phyloP scores from a whole-genome alignment of 2,797 vertebrate species.

The Adelosebastes latens region DNA sequence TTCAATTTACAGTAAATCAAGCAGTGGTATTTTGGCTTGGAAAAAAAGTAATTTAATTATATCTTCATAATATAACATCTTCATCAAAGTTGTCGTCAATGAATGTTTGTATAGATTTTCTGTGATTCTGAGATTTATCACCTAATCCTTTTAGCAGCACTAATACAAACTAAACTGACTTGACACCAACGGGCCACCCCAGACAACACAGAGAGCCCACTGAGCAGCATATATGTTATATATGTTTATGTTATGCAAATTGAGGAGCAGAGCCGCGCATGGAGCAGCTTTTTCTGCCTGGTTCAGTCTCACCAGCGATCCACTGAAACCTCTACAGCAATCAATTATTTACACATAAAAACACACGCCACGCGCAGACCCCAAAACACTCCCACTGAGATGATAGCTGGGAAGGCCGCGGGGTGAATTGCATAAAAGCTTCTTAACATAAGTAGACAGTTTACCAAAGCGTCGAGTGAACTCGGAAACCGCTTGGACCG shows the following conservation, averaged over 20 bases:
- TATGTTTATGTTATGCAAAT: not conserved
- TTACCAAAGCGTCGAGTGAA: conserved; percentile 36
- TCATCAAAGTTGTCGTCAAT: not conserved
- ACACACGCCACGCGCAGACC: conserved; percentile 31
- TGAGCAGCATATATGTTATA: conserved; percentile 4
- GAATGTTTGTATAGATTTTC: not conserved
- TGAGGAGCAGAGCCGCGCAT: conserved; percentile 1
- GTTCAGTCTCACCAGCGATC: conserved; percentile 36
- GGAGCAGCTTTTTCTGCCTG: conserved; percentile 14
- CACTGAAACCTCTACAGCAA: conserved; percentile 58
- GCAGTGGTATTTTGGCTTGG: not conserved
- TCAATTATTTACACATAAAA: conserved; percentile 69
- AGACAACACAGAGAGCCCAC: not conserved
- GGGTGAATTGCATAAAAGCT: conserved; percentile 56
- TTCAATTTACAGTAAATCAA: not conserved
- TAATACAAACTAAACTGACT: not conserved
- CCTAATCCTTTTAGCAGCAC: not conserved
- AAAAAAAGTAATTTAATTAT: not conserved
- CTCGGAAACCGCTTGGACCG: conserved; percentile 7
- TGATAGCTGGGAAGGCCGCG: conserved; percentile 44
- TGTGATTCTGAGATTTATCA: not conserved
- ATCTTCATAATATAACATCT: not conserved
- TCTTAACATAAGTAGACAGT: conserved; percentile 59
- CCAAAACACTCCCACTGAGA: conserved; percentile 58
- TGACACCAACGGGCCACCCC: not conserved